Conservation (phyloP, 2,888 invertebrate genomes). For the Brenthis ino region DNA sequence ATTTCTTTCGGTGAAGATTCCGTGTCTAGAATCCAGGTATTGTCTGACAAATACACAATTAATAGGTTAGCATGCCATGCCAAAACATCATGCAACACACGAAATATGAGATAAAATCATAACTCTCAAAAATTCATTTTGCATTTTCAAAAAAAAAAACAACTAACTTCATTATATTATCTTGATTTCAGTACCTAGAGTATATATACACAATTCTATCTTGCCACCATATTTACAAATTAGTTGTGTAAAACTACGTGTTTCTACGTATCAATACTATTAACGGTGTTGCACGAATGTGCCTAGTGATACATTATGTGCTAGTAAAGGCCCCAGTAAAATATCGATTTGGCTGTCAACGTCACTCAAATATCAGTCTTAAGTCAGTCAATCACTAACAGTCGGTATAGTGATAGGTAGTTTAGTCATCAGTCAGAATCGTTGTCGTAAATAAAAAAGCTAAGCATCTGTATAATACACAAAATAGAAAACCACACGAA, state of each 20-base stretch:
- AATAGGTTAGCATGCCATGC: conserved; percentile 80
- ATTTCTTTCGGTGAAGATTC: conserved; percentile 70
- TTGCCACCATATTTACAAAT: conserved; percentile 39
- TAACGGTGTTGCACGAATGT: conserved; percentile 38
- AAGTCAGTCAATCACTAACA: conserved; percentile 5
- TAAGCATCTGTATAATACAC: conserved; percentile 69
- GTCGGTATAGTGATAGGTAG: neutral
- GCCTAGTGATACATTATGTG: conserved; percentile 39
- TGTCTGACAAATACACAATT: conserved; percentile 80
- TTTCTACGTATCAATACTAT: conserved; percentile 31
- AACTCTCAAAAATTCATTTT: conserved; percentile 13
- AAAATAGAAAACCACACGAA: conserved; percentile 65
- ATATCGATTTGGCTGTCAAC: conserved; percentile 6
- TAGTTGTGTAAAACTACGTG: conserved; percentile 36
- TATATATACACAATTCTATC: conserved; percentile 15
- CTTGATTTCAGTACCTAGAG: conserved; percentile 8
- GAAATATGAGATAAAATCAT: conserved; percentile 46
- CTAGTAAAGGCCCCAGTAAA: conserved; percentile 36
- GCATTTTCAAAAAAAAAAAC: conserved; percentile 11
- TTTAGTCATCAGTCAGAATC: conserved; percentile 10
- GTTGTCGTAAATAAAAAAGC: conserved; percentile 50
- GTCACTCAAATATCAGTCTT: conserved; percentile 24
- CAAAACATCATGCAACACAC: conserved; percentile 72
- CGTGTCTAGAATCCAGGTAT: conserved; percentile 80
- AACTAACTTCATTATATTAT: conserved; percentile 4